Percentiles rank a stretch among this genome's conserved stretches.
Conservation (phyloP, 2,113 vertebrate genomes). For the Pseudorasbora parva region DNA sequence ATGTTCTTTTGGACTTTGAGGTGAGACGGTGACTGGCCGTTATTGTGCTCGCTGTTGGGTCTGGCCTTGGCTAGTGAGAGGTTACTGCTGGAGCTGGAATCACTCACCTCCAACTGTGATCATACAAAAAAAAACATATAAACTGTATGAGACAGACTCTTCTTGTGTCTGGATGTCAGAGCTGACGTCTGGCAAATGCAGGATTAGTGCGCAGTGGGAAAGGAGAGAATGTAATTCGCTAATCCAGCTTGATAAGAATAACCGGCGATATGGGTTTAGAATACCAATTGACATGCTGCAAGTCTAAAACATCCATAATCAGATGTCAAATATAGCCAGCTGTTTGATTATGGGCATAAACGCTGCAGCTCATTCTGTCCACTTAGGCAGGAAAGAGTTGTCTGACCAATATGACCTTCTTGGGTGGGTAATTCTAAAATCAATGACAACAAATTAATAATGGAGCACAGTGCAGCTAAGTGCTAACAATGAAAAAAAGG, state of each 20-base stretch:
- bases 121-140: not conserved
- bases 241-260: conserved; percentile 3
- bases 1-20: conserved; percentile 86
- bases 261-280: not conserved
- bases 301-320: not conserved
- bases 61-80: conserved; percentile 87
- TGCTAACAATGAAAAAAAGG: not conserved
- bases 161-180: not conserved
- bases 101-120: conserved; percentile 84
- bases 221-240: not conserved
- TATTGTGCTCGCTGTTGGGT: conserved; percentile 87
- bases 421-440: conserved; percentile 14
- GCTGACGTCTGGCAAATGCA: not conserved
- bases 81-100: conserved; percentile 90
- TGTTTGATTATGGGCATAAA: not conserved
- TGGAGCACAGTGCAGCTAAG: not conserved
- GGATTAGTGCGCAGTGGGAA: not conserved
- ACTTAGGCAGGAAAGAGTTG: not conserved
- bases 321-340: not conserved
- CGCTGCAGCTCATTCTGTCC: not conserved
- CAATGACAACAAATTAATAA: not conserved
- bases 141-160: not conserved
- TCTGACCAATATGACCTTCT: not conserved
- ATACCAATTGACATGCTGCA: not conserved
- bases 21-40: conserved; percentile 85